Conservation (phyloP, 1,140 invertebrate species). For the Sitobion miscanthi region DNA sequence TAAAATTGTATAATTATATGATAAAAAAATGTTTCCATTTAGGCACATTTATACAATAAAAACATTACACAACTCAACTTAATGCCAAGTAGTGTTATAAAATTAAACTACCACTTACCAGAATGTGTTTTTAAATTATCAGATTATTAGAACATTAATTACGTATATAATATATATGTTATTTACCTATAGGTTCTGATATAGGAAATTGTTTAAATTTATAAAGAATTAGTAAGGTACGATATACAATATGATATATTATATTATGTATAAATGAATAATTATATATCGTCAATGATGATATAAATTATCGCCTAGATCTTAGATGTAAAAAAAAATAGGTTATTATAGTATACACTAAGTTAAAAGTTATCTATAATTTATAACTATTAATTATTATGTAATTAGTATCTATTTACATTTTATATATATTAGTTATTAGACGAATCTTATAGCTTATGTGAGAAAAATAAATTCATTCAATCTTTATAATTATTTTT, state of each 20-base stretch:
- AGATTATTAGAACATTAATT: neutral
- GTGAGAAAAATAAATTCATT: neutral
- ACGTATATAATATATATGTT: too few relatives aligned
- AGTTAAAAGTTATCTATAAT: neutral
- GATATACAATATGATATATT: neutral
- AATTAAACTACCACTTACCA: neutral
- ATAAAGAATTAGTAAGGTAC: too few relatives aligned
- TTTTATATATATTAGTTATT: neutral
- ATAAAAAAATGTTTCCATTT: too few relatives aligned
- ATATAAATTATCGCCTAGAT: neutral
- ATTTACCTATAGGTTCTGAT: neutral
- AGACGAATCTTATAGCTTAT: neutral
- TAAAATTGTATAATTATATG: too few relatives aligned
- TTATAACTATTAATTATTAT: neutral
- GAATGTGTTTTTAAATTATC: neutral
- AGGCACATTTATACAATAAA: too few relatives aligned
- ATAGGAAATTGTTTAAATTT: neutral
- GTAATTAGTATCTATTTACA: neutral
- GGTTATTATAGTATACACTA: neutral
- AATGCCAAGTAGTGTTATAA: too few relatives aligned
- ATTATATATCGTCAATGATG: too few relatives aligned
- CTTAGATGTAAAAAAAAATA: neutral
- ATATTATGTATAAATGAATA: too few relatives aligned
- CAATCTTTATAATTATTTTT: constrained; percentile 20
- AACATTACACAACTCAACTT: too few relatives aligned